Evolutionary conservation across 2,113 vertebrate genomes (phyloP), one percentile per base, ranked within the genome.

Genomic region (Tetrax tetrax): DNA sequence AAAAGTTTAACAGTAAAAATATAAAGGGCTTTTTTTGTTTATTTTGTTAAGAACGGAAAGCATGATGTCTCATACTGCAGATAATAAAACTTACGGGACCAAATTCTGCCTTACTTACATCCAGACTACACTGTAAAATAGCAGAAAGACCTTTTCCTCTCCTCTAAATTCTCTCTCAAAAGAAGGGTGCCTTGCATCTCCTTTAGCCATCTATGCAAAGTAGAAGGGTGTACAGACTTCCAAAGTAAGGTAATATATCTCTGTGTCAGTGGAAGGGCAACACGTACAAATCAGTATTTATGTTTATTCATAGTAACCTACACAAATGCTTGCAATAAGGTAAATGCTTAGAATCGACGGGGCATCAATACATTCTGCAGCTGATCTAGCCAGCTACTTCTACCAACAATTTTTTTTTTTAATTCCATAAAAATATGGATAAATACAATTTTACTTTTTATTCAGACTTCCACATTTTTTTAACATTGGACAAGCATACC

Each of bases 231-330:
- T 69, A 84, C 89, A 96, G 96, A 96, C 95, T 96, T 90, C 89
- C 86, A 93, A 97, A 95, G 92, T 84, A 93, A 96, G 92, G 96
- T 82, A 97, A 97, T 96, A 96, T 4, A 97, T 97, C 95, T 96
- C 92, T 61, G 83, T 96, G 96, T 96, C 96, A 97, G 92, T 41
- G 83, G 92, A 96, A 96, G 95, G 96, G 90, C 96, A 96, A 89
- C 80, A 91, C 24, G 8, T 93, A 96, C 95, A 89, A 86, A 93
- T 95, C 92, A 83, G 92, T 96, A 88, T 96, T 96, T 96, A 96
- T 96, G 94, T 97, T 96, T 97, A 97, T 97, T 97, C 95, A 96
- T 93, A 92, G 96, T 87, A 94, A 91, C 92, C 95, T 84, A 94
- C 96, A 92, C 83, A 95, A 96, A 96, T 79, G 92, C 92, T 92